These are phyloP conservation scores for Schizopygopsis malacanthus DNA, from an alignment of 2,797 vertebrate genomes.

Conservation along the genomic window DNA sequence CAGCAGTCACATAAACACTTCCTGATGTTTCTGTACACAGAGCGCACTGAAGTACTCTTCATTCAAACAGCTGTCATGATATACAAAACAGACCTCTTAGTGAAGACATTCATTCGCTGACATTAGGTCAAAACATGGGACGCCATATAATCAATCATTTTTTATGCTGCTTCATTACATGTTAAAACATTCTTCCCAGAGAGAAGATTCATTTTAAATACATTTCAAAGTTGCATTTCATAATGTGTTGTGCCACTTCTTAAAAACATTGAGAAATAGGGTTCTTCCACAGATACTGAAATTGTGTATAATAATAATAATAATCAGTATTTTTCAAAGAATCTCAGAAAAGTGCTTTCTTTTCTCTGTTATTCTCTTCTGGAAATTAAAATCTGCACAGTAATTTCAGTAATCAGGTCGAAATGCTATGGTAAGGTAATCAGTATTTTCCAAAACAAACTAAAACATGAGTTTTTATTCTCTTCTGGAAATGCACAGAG, in stretches of 20 bases:
- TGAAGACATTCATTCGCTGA: neutral
- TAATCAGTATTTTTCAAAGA: neutral
- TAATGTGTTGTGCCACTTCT: neutral
- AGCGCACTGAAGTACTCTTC: neutral
- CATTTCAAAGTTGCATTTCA: neutral
- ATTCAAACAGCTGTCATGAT: slow-evolving; percentile 18
- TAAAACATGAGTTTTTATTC: neutral
- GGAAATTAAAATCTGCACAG: neutral
- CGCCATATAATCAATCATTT: neutral
- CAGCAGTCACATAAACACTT: neutral
- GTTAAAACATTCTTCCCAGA: neutral
- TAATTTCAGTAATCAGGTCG: too few species aligned
- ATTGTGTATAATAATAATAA: neutral
- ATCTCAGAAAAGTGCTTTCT: neutral
- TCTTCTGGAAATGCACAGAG: neutral
- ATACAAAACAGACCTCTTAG: neutral
- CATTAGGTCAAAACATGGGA: neutral
- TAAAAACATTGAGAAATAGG: neutral
- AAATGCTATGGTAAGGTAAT: neutral
- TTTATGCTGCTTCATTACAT: neutral
- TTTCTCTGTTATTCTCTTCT: neutral
- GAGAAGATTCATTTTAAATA: neutral
- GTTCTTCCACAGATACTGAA: neutral
- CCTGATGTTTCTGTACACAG: neutral
- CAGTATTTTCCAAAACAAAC: neutral